phyloP scores from a whole-genome alignment of 2,797 vertebrate species.

The Octomys mimax region DNA sequence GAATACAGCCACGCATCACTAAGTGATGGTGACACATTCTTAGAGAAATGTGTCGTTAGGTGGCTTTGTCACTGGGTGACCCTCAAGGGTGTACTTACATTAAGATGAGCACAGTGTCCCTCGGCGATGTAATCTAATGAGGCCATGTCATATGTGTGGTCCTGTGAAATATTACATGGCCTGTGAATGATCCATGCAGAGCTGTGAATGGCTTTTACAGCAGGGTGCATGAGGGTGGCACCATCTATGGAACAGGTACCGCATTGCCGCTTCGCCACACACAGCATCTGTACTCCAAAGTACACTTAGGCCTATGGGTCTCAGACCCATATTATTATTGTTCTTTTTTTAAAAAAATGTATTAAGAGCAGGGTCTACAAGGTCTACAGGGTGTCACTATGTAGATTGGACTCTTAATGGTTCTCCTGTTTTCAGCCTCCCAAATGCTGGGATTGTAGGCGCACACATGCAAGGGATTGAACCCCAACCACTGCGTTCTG shows the following conservation, averaged over 20 bases:
- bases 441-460: too few species aligned
- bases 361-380: too few species aligned
- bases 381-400: too few species aligned
- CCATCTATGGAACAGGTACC: accelerated
- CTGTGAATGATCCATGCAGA: not conserved
- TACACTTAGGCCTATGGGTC: not conserved
- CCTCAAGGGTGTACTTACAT: not conserved
- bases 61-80: not conserved
- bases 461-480: too few species aligned
- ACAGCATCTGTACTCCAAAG: not conserved
- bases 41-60: not conserved
- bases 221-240: not conserved
- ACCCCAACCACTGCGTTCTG: too few species aligned
- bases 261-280: not conserved
- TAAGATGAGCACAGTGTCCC: not conserved
- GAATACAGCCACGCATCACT: not conserved
- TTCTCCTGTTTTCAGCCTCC: too few species aligned
- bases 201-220: not conserved
- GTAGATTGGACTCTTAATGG: too few species aligned
- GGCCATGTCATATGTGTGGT: not conserved
- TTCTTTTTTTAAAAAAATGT: too few species aligned
- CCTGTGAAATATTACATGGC: not conserved
- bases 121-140: not conserved
- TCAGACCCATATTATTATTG: not conserved
- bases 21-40: not conserved